Base-by-base conservation (phyloP, 2,113 vertebrate genomes). In the Dolichotis patagonum region DNA sequence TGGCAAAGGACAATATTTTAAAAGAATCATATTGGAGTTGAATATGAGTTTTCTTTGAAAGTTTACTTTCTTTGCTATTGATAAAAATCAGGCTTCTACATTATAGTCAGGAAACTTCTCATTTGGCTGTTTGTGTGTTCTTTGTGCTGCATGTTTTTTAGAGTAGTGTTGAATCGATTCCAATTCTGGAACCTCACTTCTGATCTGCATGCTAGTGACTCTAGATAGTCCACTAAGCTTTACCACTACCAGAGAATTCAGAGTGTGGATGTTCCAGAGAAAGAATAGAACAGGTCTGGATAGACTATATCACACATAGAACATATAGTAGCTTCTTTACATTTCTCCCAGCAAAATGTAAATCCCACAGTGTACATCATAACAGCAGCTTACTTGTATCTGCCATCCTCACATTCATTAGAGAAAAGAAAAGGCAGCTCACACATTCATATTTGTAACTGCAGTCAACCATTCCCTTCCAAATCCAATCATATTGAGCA, bases 381-480 rank as follows among this genome's bases (percentile, higher is more conserved):
- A 16, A 26, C 16, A 30, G 43, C 49, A 11, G 22, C 26, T 93
- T 26, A n/a, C 10, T 0, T 58, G 5, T 49, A 32, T 43, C 65
- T 26, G 30, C 24, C 12, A 24, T 19, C 32, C n/a, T 75, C 88
- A 30, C 5, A 0, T 16, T 78, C 28, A 46, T 52, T n/a, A 43
- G 58, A 2, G 7, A 7, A 20, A n/a, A n/a, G n/a, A 46, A 46
- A 58, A 30, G 46, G 14, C 38, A 7, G 88, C 93, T 93, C 94
- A 98, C 97, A 98, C 98, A 88, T 99, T 99, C 32, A 98, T 98
- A 95, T n/a, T 99, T 17, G 97, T 98, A 30, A 97, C 95, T 14
- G 98, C 97, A 3, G 98, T 99, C 97, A 99, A 56, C 98, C 98
- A 98, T 96, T 99, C 98, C 4, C 97, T 98, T 60, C 97, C 95